Evolutionary conservation across 2,888 invertebrate species (phyloP).

Genomic region (Mechanitis messenoides): DNA sequence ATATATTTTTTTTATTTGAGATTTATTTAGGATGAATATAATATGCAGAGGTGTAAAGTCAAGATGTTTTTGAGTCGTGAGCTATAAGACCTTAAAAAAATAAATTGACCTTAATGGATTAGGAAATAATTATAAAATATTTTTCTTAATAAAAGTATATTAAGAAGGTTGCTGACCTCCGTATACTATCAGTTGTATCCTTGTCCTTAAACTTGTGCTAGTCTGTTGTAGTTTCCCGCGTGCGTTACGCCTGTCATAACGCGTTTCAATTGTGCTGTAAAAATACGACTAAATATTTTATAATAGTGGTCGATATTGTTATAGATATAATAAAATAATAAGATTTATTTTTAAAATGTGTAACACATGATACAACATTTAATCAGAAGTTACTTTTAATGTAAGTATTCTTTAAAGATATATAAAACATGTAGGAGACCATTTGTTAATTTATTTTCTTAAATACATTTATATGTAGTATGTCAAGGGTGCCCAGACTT

Average conservation of each 20-base stretch:
- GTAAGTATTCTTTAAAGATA: slow-evolving; percentile 2
- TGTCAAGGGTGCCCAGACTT: too few relatives aligned
- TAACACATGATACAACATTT: not conserved
- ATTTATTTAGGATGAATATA: too few relatives aligned
- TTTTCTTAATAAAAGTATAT: not conserved
- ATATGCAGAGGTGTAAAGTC: too few relatives aligned
- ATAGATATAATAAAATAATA: too few relatives aligned
- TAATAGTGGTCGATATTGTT: not conserved
- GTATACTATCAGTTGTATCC: slow-evolving; percentile 21
- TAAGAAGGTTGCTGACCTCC: slow-evolving; percentile 18
- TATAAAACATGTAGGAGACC: too few relatives aligned
- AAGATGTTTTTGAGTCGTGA: too few relatives aligned
- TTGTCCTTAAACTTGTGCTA: slow-evolving; percentile 56
- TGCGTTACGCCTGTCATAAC: slow-evolving; percentile 25
- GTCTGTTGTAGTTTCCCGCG: slow-evolving; percentile 17
- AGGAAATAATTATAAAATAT: too few relatives aligned
- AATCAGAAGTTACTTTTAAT: not conserved
- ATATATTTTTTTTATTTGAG: too few relatives aligned
- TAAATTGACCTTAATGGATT: too few relatives aligned
- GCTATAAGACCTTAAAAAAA: too few relatives aligned
- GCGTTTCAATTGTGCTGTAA: slow-evolving; percentile 16
- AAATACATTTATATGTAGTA: too few relatives aligned
- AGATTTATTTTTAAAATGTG: not conserved
- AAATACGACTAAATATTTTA: not conserved
- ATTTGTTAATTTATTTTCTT: too few relatives aligned